Conservation (phyloP, 2,888 invertebrate species). For the Zaprionus obscuricornis region DNA sequence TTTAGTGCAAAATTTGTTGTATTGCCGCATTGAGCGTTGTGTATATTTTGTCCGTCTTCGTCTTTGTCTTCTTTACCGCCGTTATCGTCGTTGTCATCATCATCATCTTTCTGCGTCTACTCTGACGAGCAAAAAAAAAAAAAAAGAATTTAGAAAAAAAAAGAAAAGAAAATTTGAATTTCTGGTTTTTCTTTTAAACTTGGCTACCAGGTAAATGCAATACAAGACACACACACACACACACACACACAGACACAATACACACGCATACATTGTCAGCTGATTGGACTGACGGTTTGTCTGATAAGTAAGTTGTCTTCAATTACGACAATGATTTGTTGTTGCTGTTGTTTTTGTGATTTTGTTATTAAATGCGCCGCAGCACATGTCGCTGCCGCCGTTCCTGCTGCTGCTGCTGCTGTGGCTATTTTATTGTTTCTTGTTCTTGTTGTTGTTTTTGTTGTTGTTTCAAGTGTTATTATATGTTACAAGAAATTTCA, state of each 20-base stretch:
- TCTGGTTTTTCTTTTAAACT: slow-evolving; percentile 24
- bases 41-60: too few species aligned
- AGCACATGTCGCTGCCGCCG: background rate
- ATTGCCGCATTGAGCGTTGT: slow-evolving; percentile 54
- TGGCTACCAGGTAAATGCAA: slow-evolving; percentile 46
- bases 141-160: too few species aligned
- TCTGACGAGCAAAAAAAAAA: too few species aligned
- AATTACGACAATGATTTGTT: slow-evolving; percentile 9
- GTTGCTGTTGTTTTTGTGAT: background rate
- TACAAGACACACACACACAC: background rate
- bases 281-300: slow-evolving; percentile 27
- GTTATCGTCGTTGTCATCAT: too few species aligned
- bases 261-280: too few species aligned
- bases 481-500: too few species aligned
- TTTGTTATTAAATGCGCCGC: background rate
- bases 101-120: too few species aligned
- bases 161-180: too few species aligned
- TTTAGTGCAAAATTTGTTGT: slow-evolving; percentile 57
- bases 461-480: background rate
- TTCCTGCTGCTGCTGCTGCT: slow-evolving; percentile 13
- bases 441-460: slow-evolving; percentile 19
- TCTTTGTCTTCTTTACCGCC: slow-evolving; percentile 33
- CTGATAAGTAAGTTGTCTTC: slow-evolving; percentile 34
- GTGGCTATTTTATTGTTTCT: too few species aligned
- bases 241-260: background rate